A percentile compares a stretch with the other conserved stretches of the same genome.
Conservation (phyloP, 2,888 invertebrate species). For the Steinernema hermaphroditum region DNA sequence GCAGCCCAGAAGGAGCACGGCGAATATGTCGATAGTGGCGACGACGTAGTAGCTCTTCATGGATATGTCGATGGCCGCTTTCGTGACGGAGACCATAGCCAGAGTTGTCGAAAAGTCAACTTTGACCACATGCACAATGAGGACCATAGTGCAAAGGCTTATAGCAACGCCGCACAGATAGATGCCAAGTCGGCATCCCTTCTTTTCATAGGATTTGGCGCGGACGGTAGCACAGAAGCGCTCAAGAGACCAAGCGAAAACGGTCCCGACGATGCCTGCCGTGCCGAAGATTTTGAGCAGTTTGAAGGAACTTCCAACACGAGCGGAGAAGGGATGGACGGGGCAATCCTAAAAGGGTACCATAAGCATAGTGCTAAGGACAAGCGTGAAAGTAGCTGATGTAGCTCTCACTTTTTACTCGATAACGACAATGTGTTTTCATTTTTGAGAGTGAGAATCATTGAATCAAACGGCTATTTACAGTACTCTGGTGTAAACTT, state of each 20-base stretch:
- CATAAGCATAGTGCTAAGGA: background rate
- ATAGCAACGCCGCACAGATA: background rate
- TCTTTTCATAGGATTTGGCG: constrained; percentile 12
- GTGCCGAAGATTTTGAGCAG: constrained; percentile 9
- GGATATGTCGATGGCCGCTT: background rate
- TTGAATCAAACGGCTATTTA: no score
- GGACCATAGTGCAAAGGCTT: background rate
- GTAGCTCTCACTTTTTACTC: background rate
- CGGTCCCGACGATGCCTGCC: background rate
- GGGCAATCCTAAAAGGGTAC: background rate
- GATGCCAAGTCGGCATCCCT: background rate
- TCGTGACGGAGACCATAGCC: constrained; percentile 10
- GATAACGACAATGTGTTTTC: background rate
- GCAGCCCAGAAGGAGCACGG: background rate
- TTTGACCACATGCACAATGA: background rate
- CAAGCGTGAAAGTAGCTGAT: background rate
- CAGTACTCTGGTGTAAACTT: no score
- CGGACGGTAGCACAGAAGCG: background rate
- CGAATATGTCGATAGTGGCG: background rate
- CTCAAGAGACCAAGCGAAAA: background rate
- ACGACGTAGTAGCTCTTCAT: background rate
- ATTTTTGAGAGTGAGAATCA: no score
- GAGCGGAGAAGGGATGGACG: background rate
- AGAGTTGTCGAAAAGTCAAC: background rate
- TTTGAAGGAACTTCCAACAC: background rate